A percentile compares a stretch with the other conserved stretches of the same genome.
Evolutionary conservation across 2,797 vertebrate species (phyloP).

Genomic region (Myotis pilosus): DNA sequence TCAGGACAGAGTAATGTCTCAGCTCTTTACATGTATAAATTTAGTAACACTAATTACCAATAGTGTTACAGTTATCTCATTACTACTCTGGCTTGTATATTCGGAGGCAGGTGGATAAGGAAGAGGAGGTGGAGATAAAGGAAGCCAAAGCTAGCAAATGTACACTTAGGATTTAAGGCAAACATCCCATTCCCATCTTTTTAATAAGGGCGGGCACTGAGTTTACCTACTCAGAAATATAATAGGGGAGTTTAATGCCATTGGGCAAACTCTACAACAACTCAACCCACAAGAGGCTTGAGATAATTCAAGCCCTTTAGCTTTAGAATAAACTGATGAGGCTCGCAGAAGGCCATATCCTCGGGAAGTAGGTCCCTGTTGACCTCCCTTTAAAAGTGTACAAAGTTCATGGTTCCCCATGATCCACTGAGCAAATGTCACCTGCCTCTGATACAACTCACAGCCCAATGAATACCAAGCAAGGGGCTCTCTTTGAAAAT

Average conservation of each 20-base stretch:
- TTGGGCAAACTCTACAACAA: constrained; percentile 57
- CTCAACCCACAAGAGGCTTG: constrained; percentile 15
- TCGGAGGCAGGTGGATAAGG: neutral
- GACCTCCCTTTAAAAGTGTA: constrained; percentile 67
- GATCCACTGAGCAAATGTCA: constrained; percentile 76
- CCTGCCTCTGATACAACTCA: constrained; percentile 46
- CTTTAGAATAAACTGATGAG: constrained; percentile 68
- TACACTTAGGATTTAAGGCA: constrained; percentile 40
- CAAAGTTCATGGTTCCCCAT: constrained; percentile 73
- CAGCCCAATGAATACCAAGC: constrained; percentile 42
- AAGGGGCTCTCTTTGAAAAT: constrained; percentile 60
- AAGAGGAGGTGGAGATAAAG: neutral
- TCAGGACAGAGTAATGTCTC: neutral
- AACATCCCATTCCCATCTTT: constrained; percentile 43
- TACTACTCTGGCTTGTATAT: neutral
- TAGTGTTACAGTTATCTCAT: neutral
- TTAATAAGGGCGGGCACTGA: constrained; percentile 47
- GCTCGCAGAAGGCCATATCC: constrained; percentile 46
- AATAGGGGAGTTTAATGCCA: constrained; percentile 61
- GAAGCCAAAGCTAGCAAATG: constrained; percentile 38
- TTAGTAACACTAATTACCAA: neutral
- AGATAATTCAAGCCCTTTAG: constrained; percentile 45
- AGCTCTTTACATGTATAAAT: neutral
- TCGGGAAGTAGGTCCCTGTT: constrained; percentile 40
- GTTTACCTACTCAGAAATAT: constrained; percentile 65